Evolutionary conservation across 2,113 vertebrate genomes (phyloP), one percentile per base, ranked within the genome.

Genomic region (Dipodomys spectabilis): DNA sequence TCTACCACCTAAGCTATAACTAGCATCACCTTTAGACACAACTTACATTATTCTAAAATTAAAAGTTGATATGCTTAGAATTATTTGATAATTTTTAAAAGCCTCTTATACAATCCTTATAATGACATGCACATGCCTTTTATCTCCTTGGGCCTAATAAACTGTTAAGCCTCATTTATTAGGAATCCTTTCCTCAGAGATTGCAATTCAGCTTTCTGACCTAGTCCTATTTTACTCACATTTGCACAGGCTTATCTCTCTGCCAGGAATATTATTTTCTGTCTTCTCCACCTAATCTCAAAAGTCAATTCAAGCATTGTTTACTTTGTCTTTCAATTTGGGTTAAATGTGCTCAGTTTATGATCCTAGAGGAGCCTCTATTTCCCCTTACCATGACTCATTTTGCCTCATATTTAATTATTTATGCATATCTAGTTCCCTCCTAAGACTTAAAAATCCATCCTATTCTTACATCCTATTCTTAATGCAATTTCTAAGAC

Each of bases 11-110:
- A 77, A 28, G 10, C 16, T 94, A 23, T 45, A 88, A 90, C 10
- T 62, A 32, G n/a, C 49, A 49, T 49, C 49, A 90, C 10, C 19
- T 84, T 45, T 62, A 32, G n/a, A 0, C 65, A 90, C 64, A 32
- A 90, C 64, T 69, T 75, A 67, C 18, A 69, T 82, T 69, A 96
- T 81, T 78, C 32, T 92, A 90, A 87, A 57, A 57, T 13, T 57
- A 57, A 57, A 57, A 57, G 16, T 57, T 57, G 15, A 18, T 13
- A 13, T 39, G 39, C 4, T 78, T 77, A 57, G 65, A 87, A 39
- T 73, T 84, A 87, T 18, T 87, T 78, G 69, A 39, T 57, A 12
- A 35, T 68, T 30, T 45, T 28, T 62, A 74, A 35, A 82, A 13
- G 7, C 44, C 18, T 35, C 71, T 27, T 60, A 73, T 73, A 67